Evolutionary conservation across 2,888 invertebrate genomes (phyloP), one percentile per base, ranked within the genome.

Genomic region (Megalurothrips usitatus): DNA sequence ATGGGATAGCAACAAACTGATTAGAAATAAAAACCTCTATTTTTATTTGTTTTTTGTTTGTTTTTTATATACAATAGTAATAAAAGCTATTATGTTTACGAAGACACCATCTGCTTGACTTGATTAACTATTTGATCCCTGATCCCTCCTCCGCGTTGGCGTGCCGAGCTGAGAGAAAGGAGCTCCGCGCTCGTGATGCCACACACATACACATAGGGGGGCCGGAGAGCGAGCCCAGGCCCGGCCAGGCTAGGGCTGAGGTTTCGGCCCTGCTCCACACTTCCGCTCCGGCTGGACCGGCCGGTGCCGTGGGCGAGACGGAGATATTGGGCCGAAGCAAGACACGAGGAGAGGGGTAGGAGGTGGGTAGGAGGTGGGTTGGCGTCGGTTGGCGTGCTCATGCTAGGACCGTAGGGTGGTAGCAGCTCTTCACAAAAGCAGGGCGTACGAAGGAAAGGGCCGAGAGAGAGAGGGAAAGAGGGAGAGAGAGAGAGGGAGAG

Each of bases 291-390:
- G 17, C 26, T 17, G n/a, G 17, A 78, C 78, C 78, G 17, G 34
- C 34, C 26, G 52, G 52, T 2, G 52, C 52, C 52, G 6, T 12
- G 52, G 19, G 52, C 2, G 10, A 52, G 52, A 52, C 14, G 10
- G 52, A 52, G 52, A 28, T 19, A 23, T 43, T n/a, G 26, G 78
- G 26, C 11, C 28, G 17, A 23, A 28, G 26, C 1, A 17, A 11
- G 83, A 82, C 83, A 84, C 84, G 84, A n/a, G n/a, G n/a, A n/a
- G n/a, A n/a, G 84, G 83, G 83, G 84, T 82, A 84, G 84, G 85
- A 84, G 85, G 84, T 84, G 86, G 85, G 85, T 87, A 86, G 19
- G 34, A 79, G 34, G 34, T 6, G n/a, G n/a, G n/a, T 6, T 6
- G 34, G 34, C 34, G 34, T n/a, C n/a, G n/a, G n/a, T n/a, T n/a